Conservation (phyloP, 2,797 vertebrate species). For the Enteromius radiatus region DNA sequence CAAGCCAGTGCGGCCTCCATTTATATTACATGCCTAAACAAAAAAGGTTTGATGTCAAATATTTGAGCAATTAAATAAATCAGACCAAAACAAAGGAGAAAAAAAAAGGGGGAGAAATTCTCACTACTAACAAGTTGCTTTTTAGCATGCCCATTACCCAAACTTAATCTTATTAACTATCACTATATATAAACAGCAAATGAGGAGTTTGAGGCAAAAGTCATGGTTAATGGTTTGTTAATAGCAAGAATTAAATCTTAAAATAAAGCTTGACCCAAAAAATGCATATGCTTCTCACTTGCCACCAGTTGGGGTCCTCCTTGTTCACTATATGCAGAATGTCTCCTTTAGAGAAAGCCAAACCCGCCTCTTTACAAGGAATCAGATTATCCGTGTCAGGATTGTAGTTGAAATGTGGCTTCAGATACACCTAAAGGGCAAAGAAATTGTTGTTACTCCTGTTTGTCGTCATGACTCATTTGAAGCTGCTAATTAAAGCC, state of each 20-base stretch:
- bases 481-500: background rate
- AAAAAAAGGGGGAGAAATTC: background rate
- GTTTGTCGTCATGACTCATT: background rate
- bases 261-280: background rate
- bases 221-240: background rate
- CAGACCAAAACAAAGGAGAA: background rate
- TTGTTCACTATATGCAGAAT: constrained; percentile 97
- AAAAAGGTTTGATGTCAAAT: background rate
- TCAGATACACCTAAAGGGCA: constrained; percentile 88
- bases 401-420: constrained; percentile 97
- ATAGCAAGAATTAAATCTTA: background rate
- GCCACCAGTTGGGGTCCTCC: constrained; percentile 99
- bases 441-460: background rate
- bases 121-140: no score
- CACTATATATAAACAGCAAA: background rate
- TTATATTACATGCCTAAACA: constrained; percentile 86
- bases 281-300: constrained; percentile 81
- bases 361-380: constrained; percentile 96
- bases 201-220: background rate
- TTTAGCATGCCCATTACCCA: background rate
- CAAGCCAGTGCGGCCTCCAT: constrained; percentile 91
- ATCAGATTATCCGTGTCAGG: constrained; percentile 94
- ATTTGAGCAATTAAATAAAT: background rate
- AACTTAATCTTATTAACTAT: background rate
- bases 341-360: constrained; percentile 94